A percentile compares a stretch with the other conserved stretches of the same genome.
These are phyloP conservation scores for Scelioninae gen. 2 DNA, from an alignment of 2,888 invertebrate species.

Conservation along the genomic window DNA sequence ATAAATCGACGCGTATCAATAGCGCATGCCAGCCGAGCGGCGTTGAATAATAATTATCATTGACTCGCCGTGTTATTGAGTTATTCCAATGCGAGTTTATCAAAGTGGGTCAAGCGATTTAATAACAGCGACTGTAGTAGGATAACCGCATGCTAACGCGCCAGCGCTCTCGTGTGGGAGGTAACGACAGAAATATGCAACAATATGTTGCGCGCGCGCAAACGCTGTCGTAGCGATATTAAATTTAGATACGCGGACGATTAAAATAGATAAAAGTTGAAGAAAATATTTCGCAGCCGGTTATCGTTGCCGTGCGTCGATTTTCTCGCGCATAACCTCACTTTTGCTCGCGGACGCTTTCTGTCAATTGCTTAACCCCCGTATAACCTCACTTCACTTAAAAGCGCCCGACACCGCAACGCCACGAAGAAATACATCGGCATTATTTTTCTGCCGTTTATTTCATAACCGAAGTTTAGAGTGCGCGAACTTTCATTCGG, in stretches of 20 bases:
- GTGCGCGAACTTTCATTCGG: no score
- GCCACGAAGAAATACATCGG: no score
- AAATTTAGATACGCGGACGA: conserved; percentile 44
- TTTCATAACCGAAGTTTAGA: no score
- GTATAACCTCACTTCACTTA: no score
- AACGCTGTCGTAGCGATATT: conserved; percentile 30
- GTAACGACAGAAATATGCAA: conserved; percentile 60
- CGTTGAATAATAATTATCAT: conserved; percentile 72
- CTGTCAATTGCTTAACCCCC: no score
- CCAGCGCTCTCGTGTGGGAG: conserved; percentile 64
- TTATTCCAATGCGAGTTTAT: conserved; percentile 75
- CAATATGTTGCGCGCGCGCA: conserved; percentile 48
- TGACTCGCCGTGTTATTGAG: conserved; percentile 69
- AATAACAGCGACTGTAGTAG: conserved; percentile 70
- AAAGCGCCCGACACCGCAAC: no score
- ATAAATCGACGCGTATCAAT: conserved; percentile 58
- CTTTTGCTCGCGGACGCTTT: not conserved
- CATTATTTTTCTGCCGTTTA: no score
- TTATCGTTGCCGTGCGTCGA: conserved; percentile 18
- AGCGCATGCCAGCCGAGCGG: conserved; percentile 53
- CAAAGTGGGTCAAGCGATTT: conserved; percentile 75
- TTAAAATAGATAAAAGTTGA: conserved; percentile 38
- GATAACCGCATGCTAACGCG: conserved; percentile 68
- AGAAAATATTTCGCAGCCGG: conserved; percentile 23
- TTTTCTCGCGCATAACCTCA: not conserved